phyloP scores from a whole-genome alignment of 2,888 invertebrate species.

The Acleris sparsana region DNA sequence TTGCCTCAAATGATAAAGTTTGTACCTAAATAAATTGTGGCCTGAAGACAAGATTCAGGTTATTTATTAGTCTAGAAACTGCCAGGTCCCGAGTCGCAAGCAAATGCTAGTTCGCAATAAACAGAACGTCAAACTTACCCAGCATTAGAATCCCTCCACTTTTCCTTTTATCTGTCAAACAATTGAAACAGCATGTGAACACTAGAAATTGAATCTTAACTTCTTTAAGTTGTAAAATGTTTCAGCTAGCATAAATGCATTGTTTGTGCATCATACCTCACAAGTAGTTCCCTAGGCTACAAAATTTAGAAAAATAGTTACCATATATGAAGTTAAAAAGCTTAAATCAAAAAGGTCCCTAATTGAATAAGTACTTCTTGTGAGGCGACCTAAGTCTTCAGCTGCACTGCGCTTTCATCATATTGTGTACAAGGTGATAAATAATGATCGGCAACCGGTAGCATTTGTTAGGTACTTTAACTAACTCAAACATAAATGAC shows the following conservation, averaged over 20 bases:
- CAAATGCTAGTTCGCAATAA: too few species aligned
- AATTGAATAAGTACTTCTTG: constrained; percentile 54
- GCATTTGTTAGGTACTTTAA: too few species aligned
- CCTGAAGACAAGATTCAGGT: too few species aligned
- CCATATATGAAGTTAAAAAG: constrained; percentile 22
- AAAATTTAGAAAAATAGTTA: constrained; percentile 50
- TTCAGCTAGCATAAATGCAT: constrained; percentile 59
- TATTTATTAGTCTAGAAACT: too few species aligned
- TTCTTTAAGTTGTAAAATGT: background rate
- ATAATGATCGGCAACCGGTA: too few species aligned
- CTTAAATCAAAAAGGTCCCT: constrained; percentile 50
- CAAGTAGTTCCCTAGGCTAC: constrained; percentile 69
- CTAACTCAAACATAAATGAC: too few species aligned
- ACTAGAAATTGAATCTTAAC: background rate
- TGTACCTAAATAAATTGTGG: too few species aligned
- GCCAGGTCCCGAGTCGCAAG: too few species aligned
- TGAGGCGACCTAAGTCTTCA: constrained; percentile 71
- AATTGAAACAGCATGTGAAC: constrained; percentile 8
- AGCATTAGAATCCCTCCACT: background rate
- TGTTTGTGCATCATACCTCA: constrained; percentile 67
- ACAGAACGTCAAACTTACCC: too few species aligned
- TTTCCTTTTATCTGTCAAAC: background rate
- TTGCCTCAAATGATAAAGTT: too few species aligned
- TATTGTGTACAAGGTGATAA: too few species aligned
- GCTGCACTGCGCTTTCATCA: constrained; percentile 82